These are phyloP conservation scores for Vanessa atalanta DNA, from an alignment of 1,140 invertebrate genomes.

Conservation along the genomic window DNA sequence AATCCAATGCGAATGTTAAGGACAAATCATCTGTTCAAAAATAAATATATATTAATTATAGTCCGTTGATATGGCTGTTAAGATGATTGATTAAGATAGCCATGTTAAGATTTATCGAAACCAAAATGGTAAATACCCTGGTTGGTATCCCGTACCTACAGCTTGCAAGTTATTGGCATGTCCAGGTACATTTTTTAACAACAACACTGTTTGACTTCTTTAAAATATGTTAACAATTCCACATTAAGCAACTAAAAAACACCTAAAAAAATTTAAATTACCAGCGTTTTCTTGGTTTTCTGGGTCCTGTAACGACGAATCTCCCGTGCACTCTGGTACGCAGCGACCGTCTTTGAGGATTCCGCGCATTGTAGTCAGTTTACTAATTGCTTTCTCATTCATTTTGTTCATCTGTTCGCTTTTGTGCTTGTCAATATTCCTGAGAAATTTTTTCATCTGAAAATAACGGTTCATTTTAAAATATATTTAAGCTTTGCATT, in stretches of 20 bases:
- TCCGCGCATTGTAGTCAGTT: constrained; percentile 67
- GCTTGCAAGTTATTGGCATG: too few species aligned
- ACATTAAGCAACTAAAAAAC: neutral
- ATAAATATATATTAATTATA: too few species aligned
- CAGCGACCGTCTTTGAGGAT: constrained; percentile 72
- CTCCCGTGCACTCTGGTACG: constrained; percentile 71
- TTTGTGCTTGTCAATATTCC: constrained; percentile 74
- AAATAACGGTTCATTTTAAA: constrained; percentile 5
- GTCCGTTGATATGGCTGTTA: too few species aligned
- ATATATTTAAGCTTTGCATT: too few species aligned
- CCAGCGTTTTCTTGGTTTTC: constrained; percentile 45
- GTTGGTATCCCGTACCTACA: too few species aligned
- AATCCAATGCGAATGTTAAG: constrained; percentile 57
- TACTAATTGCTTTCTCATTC: constrained; percentile 63
- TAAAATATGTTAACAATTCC: too few species aligned
- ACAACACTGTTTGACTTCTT: too few species aligned
- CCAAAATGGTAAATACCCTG: too few species aligned
- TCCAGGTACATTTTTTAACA: too few species aligned
- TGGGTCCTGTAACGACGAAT: constrained; percentile 58
- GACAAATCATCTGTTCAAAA: constrained; percentile 48
- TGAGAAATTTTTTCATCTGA: constrained; percentile 74
- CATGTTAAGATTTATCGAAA: too few species aligned
- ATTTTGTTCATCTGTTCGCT: constrained; percentile 60
- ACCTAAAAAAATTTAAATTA: constrained; percentile 22
- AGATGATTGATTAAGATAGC: too few species aligned